These are phyloP conservation scores for Anser cygnoides DNA, from an alignment of 2,113 vertebrate species.

Conservation along the genomic window DNA sequence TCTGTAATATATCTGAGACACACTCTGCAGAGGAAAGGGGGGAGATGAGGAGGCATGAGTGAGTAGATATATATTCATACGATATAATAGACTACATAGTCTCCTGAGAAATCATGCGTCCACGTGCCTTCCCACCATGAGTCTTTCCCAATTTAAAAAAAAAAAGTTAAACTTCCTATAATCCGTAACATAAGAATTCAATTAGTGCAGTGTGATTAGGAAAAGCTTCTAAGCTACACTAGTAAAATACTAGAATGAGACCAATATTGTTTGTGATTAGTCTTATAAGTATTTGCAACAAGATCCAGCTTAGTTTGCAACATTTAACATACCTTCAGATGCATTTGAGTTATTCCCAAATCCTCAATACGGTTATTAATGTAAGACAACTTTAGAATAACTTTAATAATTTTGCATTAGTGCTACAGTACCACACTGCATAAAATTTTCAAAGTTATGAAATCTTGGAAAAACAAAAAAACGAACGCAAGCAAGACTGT, in stretches of 20 bases:
- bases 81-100: constrained; percentile 16
- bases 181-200: constrained; percentile 72
- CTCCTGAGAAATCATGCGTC: constrained; percentile 45
- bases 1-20: constrained; percentile 50
- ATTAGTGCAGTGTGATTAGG: constrained; percentile 67
- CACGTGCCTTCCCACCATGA: constrained; percentile 5
- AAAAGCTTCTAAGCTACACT: constrained; percentile 31
- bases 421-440: background rate
- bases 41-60: background rate
- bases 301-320: constrained; percentile 25
- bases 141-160: constrained; percentile 37
- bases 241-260: constrained; percentile 56
- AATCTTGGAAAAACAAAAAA: background rate
- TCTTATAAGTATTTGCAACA: background rate
- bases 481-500: background rate
- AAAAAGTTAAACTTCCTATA: constrained; percentile 38
- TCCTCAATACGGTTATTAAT: constrained; percentile 5
- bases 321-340: background rate
- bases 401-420: background rate
- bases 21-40: constrained; percentile 41
- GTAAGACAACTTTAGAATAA: background rate
- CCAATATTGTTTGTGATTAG: background rate
- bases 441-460: background rate
- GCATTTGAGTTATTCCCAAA: background rate
- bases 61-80: constrained; percentile 31